These are phyloP conservation scores for Parauchenoglanis punctatus DNA, from an alignment of 2,797 vertebrate genomes.

Conservation along the genomic window DNA sequence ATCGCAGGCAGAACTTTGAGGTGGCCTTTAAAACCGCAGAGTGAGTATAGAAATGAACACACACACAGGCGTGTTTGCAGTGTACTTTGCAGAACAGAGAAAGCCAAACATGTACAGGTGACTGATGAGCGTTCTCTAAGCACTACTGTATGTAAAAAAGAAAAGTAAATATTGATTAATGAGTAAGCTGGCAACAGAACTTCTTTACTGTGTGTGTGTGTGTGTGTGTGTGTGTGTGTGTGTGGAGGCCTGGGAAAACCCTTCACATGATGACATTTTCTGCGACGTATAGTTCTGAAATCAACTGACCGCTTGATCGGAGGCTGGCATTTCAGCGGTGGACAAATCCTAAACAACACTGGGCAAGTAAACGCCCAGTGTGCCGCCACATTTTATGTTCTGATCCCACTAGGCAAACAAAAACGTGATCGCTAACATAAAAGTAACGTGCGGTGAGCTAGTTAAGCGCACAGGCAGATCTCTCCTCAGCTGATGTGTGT, in stretches of 20 bases:
- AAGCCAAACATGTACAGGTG: neutral
- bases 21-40: conserved; percentile 93
- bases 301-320: neutral
- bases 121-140: neutral
- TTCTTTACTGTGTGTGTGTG: neutral
- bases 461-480: neutral
- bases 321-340: neutral
- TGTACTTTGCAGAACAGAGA: neutral
- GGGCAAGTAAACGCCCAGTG: neutral
- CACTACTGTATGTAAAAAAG: neutral
- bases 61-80: neutral
- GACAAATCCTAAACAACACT: neutral
- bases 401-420: neutral
- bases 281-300: neutral
- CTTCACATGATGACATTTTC: neutral
- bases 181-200: neutral
- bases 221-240: neutral
- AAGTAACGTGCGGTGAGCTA: neutral
- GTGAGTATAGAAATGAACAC: conserved; percentile 75
- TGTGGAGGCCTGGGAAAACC: neutral
- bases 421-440: neutral
- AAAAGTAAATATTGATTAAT: neutral
- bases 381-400: neutral
- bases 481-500: neutral
- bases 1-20: conserved; percentile 94